Evolutionary conservation across 2,888 invertebrate species (phyloP).

Genomic region (Scaptodrosophila latifasciaeformis): DNA sequence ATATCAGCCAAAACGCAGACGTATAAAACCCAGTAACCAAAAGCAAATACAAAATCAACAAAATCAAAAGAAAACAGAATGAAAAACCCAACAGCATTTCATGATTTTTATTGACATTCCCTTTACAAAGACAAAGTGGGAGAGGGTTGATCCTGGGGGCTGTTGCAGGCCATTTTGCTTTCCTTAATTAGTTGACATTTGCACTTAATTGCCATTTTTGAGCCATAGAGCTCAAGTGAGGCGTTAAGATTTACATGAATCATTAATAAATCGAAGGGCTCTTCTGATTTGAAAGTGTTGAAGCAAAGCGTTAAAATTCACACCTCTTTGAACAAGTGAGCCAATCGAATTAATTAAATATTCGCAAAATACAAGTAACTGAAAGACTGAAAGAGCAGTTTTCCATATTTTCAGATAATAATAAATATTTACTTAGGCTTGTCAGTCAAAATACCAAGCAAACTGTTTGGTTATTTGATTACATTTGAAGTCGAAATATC

Average conservation of each 20-base stretch:
- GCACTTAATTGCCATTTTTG: constrained; percentile 61
- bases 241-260: constrained; percentile 53
- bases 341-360: too few relatives aligned
- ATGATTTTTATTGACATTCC: constrained; percentile 28
- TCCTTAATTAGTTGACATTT: constrained; percentile 73
- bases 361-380: too few relatives aligned
- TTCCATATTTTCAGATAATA: too few relatives aligned
- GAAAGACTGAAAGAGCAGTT: too few relatives aligned
- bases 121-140: neutral
- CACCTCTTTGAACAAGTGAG: constrained; percentile 58
- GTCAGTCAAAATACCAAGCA: too few relatives aligned
- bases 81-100: constrained; percentile 21
- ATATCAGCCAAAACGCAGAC: constrained; percentile 7
- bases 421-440: too few relatives aligned
- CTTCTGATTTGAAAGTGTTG: constrained; percentile 31
- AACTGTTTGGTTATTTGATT: too few relatives aligned
- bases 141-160: neutral
- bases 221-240: constrained; percentile 36
- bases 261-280: constrained; percentile 45
- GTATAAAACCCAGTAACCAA: constrained; percentile 4
- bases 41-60: constrained; percentile 6
- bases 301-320: constrained; percentile 57
- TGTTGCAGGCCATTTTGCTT: constrained; percentile 17
- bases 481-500: too few relatives aligned
- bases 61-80: constrained; percentile 20